Conservation (phyloP, 2,888 invertebrate species). For the Dicyrtomina minuta region DNA sequence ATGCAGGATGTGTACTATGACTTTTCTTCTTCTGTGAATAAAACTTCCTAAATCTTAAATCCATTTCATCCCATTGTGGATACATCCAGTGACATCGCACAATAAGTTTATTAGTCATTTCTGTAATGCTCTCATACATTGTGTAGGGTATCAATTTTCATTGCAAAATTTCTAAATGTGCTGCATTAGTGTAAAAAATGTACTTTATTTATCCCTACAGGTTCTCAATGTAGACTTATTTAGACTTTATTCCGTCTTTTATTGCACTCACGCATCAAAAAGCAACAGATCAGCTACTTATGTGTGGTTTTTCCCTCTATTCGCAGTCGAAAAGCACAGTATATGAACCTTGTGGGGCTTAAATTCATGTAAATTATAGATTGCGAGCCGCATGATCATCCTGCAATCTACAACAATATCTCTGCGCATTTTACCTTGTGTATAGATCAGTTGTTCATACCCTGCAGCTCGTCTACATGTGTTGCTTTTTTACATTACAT, state of each 20-base stretch:
- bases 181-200: neutral
- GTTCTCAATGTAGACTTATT: neutral
- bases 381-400: constrained; percentile 2
- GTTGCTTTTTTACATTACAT: no score
- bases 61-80: no score
- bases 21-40: no score
- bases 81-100: no score
- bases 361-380: neutral
- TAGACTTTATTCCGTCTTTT: neutral
- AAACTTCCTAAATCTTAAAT: no score
- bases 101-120: no score
- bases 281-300: neutral
- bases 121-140: no score
- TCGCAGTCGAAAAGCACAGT: neutral
- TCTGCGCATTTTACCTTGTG: constrained; percentile 17
- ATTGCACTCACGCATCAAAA: neutral
- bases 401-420: constrained; percentile 25
- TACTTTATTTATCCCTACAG: neutral
- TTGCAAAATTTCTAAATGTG: no score
- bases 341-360: no score
- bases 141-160: no score
- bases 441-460: neutral
- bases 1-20: no score
- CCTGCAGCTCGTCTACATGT: neutral
- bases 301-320: neutral